Conservation (phyloP, 1,140 invertebrate genomes). For the Pogonognathellus flavescens region DNA sequence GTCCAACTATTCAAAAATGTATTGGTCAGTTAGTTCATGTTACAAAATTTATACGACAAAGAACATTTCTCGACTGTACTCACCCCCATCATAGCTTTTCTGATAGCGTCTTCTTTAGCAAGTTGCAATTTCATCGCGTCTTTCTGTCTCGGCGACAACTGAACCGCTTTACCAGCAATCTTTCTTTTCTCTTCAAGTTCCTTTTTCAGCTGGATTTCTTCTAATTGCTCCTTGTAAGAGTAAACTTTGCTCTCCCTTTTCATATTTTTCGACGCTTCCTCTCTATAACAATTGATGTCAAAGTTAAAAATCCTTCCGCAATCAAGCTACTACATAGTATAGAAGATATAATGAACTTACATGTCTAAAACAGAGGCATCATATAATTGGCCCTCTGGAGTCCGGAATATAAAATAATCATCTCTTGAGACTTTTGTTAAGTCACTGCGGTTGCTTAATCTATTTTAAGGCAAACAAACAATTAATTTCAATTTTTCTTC, state of each 20-base stretch:
- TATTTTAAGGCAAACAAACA: neutral
- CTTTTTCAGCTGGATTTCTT: constrained; percentile 90
- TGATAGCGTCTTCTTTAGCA: constrained; percentile 85
- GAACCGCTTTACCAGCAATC: constrained; percentile 80
- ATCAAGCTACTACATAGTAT: neutral
- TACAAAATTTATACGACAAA: neutral
- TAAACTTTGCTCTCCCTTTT: constrained; percentile 97
- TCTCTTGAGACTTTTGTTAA: constrained; percentile 82
- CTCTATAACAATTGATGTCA: constrained; percentile 69
- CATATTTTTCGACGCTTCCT: constrained; percentile 83
- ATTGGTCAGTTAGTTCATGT: neutral
- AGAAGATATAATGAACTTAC: constrained; percentile 71
- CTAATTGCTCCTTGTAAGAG: constrained; percentile 96
- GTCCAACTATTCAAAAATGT: constrained; percentile 74
- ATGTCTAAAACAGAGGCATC: constrained; percentile 90
- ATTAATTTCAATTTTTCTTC: neutral
- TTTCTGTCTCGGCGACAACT: constrained; percentile 90
- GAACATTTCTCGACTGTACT: neutral
- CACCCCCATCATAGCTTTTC: constrained; percentile 77
- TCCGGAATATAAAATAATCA: constrained; percentile 91
- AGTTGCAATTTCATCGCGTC: constrained; percentile 90
- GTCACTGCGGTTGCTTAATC: constrained; percentile 72
- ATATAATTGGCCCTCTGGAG: constrained; percentile 90
- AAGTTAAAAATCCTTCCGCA: neutral
- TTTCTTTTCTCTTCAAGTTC: constrained; percentile 92